A percentile compares a stretch with the other conserved stretches of the same genome.
These are phyloP conservation scores for Diloba caeruleocephala DNA, from an alignment of 2,888 invertebrate species.

Conservation along the genomic window DNA sequence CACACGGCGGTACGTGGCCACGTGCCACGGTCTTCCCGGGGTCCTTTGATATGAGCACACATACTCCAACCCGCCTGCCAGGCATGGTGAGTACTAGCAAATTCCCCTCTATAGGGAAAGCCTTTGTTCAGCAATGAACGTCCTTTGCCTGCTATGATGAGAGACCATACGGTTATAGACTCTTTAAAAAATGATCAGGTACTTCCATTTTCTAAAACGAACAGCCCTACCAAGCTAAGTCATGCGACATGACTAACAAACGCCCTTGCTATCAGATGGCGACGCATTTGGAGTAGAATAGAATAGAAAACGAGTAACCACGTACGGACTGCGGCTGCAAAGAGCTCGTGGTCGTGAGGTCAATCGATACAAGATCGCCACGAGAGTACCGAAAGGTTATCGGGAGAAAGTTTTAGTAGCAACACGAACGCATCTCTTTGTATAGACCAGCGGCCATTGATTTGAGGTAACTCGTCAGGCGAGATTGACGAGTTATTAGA, in stretches of 20 bases:
- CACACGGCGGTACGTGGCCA: no score
- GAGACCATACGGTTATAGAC: no score
- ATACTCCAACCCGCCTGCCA: no score
- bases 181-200: slow-evolving; percentile 11
- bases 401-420: slow-evolving; percentile 75
- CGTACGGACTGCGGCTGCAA: slow-evolving; percentile 57
- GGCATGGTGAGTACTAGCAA: no score
- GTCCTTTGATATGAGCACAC: no score
- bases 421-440: slow-evolving; percentile 73
- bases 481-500: slow-evolving; percentile 35
- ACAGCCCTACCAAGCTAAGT: slow-evolving; percentile 42
- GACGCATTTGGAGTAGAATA: slow-evolving; percentile 58
- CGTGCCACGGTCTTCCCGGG: no score
- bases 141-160: no score
- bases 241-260: slow-evolving; percentile 29
- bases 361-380: slow-evolving; percentile 68
- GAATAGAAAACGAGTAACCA: slow-evolving; percentile 71
- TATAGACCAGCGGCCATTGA: slow-evolving; percentile 19
- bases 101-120: no score
- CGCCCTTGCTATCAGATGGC: slow-evolving; percentile 51
- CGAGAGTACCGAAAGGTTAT: slow-evolving; percentile 76
- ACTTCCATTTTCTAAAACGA: slow-evolving; percentile 32
- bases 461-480: slow-evolving; percentile 39
- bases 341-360: slow-evolving; percentile 68
- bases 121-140: no score